Percentiles rank a stretch among this genome's conserved stretches.
phyloP scores from a whole-genome alignment of 2,113 vertebrate species.

The Alethe diademata region DNA sequence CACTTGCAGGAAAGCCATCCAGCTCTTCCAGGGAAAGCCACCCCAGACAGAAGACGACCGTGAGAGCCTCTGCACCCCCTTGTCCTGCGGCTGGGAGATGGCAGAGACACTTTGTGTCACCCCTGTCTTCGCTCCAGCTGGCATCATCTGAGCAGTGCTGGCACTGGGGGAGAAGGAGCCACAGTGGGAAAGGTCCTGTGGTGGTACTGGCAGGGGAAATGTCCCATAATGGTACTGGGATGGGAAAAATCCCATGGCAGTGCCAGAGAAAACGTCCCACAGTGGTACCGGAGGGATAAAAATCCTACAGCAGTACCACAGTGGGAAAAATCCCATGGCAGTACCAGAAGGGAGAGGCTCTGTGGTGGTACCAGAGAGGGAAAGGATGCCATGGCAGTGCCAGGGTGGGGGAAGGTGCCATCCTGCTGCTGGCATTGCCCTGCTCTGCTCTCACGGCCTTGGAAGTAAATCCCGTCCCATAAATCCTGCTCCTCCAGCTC shows the following conservation, averaged over 20 bases:
- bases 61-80: conserved; percentile 61
- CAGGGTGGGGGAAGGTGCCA: neutral
- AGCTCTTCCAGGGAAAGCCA: conserved; percentile 54
- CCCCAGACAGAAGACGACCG: neutral
- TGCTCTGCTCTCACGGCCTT: neutral
- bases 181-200: neutral
- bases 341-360: neutral
- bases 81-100: conserved; percentile 80
- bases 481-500: conserved; percentile 47
- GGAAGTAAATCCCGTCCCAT: neutral
- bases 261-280: neutral
- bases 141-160: conserved; percentile 73
- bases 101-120: conserved; percentile 65
- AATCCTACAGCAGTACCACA: fast-evolving
- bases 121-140: conserved; percentile 59
- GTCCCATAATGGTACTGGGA: fast-evolving
- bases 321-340: neutral
- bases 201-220: neutral
- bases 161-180: neutral
- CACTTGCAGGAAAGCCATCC: conserved; percentile 61
- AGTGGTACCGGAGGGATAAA: neutral
- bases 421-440: neutral
- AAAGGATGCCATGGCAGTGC: neutral
- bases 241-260: neutral
- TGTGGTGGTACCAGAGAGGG: neutral